Percentiles rank a stretch among this genome's conserved stretches.
Conservation (phyloP, 2,888 invertebrate species). For the Epiblema foenella region DNA sequence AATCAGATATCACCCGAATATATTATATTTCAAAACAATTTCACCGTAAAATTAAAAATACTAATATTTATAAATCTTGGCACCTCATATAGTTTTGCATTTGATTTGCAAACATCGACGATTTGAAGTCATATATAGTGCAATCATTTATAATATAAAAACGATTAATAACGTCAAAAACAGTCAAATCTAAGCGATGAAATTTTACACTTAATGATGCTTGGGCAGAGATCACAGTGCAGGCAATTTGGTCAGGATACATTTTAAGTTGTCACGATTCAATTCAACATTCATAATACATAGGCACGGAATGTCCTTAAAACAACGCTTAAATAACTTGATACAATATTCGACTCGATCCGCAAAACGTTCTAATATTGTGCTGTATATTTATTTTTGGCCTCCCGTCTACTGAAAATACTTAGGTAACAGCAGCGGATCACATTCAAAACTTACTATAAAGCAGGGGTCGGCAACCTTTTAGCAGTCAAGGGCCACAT, state of each 20-base stretch:
- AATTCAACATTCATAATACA: slow-evolving; percentile 28
- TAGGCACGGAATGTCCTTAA: slow-evolving; percentile 41
- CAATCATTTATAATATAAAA: slow-evolving; percentile 29
- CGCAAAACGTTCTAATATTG: slow-evolving; percentile 12
- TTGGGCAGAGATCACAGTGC: slow-evolving; percentile 55
- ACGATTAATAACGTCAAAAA: slow-evolving; percentile 63
- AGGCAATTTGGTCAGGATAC: slow-evolving; percentile 31
- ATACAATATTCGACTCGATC: slow-evolving; percentile 33
- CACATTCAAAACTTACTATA: slow-evolving; percentile 18
- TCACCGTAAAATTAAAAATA: slow-evolving; percentile 23
- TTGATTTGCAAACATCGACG: slow-evolving; percentile 18
- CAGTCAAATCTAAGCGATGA: slow-evolving; percentile 54
- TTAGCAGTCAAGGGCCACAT: too few relatives aligned
- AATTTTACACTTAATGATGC: slow-evolving; percentile 54
- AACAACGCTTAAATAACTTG: slow-evolving; percentile 25
- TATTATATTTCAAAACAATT: slow-evolving; percentile 6
- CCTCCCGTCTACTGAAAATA: slow-evolving; percentile 14
- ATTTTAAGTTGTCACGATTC: slow-evolving; percentile 11
- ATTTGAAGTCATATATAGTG: slow-evolving; percentile 8
- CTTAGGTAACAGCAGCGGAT: background rate
- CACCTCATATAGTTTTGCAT: slow-evolving; percentile 16
- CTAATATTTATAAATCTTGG: slow-evolving; percentile 24
- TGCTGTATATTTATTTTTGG: slow-evolving; percentile 16
- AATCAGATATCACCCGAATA: slow-evolving; percentile 5
- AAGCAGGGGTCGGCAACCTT: too few relatives aligned